phyloP scores from a whole-genome alignment of 2,113 vertebrate species.

The Genyomyrus donnyi region DNA sequence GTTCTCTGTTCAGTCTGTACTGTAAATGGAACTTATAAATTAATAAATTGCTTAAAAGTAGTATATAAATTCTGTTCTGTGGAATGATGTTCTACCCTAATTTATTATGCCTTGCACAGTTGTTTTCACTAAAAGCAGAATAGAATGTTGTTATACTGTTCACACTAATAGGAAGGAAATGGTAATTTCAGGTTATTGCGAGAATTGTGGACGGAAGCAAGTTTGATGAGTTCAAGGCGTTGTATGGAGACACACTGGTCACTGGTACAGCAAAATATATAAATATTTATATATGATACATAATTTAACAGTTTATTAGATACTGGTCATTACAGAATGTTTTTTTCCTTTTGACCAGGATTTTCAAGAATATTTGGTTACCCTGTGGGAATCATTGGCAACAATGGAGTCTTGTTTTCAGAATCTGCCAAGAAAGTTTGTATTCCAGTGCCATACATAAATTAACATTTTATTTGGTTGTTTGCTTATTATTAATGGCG shows the following conservation, averaged over 20 bases:
- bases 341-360: slow-evolving; percentile 57
- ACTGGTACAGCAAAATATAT: slow-evolving; percentile 67
- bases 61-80: not conserved
- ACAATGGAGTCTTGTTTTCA: slow-evolving; percentile 96
- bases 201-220: slow-evolving; percentile 94
- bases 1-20: not conserved
- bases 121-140: not conserved
- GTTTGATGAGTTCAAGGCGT: slow-evolving; percentile 94
- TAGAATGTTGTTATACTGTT: not conserved
- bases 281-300: not conserved
- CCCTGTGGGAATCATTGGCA: slow-evolving; percentile 83
- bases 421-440: slow-evolving; percentile 94
- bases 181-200: slow-evolving; percentile 67
- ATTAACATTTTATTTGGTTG: not conserved
- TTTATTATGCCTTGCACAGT: not conserved
- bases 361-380: slow-evolving; percentile 95
- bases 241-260: slow-evolving; percentile 94
- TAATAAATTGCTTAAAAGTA: not conserved
- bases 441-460: slow-evolving; percentile 20
- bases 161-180: not conserved
- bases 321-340: slow-evolving; percentile 2
- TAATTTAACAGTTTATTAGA: not conserved
- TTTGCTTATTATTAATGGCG: not conserved
- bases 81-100: not conserved
- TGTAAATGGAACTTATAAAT: not conserved